A percentile compares a stretch with the other conserved stretches of the same genome.
These are phyloP conservation scores for Lysandra bellargus DNA, from an alignment of 2,888 invertebrate species.

Conservation along the genomic window DNA sequence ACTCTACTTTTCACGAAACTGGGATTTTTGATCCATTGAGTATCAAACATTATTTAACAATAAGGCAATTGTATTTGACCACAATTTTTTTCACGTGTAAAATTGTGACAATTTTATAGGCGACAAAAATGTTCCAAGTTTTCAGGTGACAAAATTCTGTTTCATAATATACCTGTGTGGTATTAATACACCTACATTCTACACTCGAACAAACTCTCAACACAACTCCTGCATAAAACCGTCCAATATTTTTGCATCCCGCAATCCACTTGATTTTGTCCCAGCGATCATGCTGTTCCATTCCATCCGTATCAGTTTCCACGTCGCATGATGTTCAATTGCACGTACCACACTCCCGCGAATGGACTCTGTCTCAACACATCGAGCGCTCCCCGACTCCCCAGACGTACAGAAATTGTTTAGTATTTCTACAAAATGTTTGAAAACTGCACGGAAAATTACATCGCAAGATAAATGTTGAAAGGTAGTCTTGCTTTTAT, in stretches of 20 bases:
- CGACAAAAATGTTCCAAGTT: no score
- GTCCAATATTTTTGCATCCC: conserved; percentile 12
- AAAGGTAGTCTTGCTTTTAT: background rate
- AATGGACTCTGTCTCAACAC: conserved; percentile 37
- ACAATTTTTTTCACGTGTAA: no score
- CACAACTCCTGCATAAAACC: background rate
- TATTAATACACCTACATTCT: background rate
- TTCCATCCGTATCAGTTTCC: conserved; percentile 64
- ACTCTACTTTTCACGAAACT: no score
- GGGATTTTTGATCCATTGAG: no score
- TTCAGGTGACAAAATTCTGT: no score
- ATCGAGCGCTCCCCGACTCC: background rate
- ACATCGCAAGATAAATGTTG: background rate
- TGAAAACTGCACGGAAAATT: background rate
- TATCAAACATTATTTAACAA: no score
- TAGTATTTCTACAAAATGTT: conserved; percentile 1
- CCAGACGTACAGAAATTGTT: conserved; percentile 17
- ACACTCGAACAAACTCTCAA: background rate
- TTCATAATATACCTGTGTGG: background rate
- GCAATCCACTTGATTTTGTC: conserved; percentile 17
- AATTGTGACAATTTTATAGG: no score
- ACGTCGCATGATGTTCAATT: conserved; percentile 70
- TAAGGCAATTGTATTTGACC: no score
- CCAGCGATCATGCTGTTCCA: background rate
- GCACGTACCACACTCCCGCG: conserved; percentile 55